Base-by-base conservation (phyloP, 1,140 invertebrate species). In the Drosophila mauritiana region DNA sequence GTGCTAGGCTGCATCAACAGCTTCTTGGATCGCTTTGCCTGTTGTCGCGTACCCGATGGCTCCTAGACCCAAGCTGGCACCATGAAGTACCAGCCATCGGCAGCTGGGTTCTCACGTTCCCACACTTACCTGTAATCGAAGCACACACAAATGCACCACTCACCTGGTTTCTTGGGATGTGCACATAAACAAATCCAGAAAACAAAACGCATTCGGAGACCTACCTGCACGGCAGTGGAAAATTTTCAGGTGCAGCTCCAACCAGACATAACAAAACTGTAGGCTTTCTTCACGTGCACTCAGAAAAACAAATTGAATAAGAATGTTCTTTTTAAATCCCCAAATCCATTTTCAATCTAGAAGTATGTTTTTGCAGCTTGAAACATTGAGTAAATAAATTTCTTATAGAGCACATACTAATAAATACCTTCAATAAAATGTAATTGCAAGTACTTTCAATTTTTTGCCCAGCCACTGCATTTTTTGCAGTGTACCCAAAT, bases 151-250 rank as follows among this genome's bases (percentile, higher is more conserved):
- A 40, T 27, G 17, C 10, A 56, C 53, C 31, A 20, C 1, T 11
- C 20, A 42, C 27, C 43, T 27, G 36, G 58, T 57, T 57, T 27
- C 53, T 57, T 43, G 45, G 65, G 51, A 46, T 42, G 13, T 12
- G 54, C 7, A 62, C 27, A 59, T 63, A 57, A 73, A 76, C 68
- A 64, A 78, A 65, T 40, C 7, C 34, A 63, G 8, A 40, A 61
- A 13, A 51, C 12, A 48, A 40, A 64, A 61, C 53, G 55, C 63
- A 52, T 64, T 57, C 31, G 27, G 42, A 40, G 22, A 52, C 54
- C 73, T 86, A 86, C 82, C 82, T 86, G 82, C 46, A 13, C 6
- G 15, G 36, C 46, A 70, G 49, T 86, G 82, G 82, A 86, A 85
- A 86, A 86, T 68, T 86, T 62, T 46, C 48, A 65, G 56, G 22